Evolutionary conservation across 1,140 invertebrate genomes (phyloP).

Genomic region (Adelges cooleyi): DNA sequence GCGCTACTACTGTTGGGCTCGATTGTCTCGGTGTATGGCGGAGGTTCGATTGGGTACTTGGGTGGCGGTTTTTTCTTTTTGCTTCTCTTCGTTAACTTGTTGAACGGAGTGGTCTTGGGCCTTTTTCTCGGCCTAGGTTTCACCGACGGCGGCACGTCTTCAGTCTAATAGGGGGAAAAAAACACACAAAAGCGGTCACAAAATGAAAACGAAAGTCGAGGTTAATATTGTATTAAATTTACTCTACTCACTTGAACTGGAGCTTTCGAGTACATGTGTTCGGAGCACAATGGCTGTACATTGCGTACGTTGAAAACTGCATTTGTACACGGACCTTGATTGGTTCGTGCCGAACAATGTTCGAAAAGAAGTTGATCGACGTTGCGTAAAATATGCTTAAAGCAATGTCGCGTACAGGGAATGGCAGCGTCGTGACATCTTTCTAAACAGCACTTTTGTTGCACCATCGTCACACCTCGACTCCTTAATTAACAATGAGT

Average conservation of each 20-base stretch:
- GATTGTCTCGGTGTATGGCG: background rate
- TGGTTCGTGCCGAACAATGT: slow-evolving; percentile 77
- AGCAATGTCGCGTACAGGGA: slow-evolving; percentile 71
- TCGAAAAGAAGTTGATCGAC: slow-evolving; percentile 76
- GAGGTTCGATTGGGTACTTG: slow-evolving; percentile 2
- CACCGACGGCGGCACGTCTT: background rate
- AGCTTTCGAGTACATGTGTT: slow-evolving; percentile 43
- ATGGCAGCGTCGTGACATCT: slow-evolving; percentile 42
- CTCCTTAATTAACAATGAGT: no score
- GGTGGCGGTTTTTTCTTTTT: slow-evolving; percentile 49
- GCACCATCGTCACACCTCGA: slow-evolving; percentile 3
- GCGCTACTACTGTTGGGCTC: background rate
- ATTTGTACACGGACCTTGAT: slow-evolving; percentile 75
- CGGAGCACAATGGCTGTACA: slow-evolving; percentile 68
- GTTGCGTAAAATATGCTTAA: slow-evolving; percentile 74
- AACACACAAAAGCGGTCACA: no score
- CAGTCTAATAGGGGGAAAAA: no score
- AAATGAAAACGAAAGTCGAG: no score
- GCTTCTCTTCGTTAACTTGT: slow-evolving; percentile 50
- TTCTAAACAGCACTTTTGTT: slow-evolving; percentile 29
- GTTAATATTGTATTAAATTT: background rate
- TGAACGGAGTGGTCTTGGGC: slow-evolving; percentile 55
- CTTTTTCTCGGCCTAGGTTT: slow-evolving; percentile 59
- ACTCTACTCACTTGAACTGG: background rate
- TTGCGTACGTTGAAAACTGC: slow-evolving; percentile 77